These are phyloP conservation scores for Trichopria drosophilae DNA, from an alignment of 2,888 invertebrate genomes.

Conservation along the genomic window DNA sequence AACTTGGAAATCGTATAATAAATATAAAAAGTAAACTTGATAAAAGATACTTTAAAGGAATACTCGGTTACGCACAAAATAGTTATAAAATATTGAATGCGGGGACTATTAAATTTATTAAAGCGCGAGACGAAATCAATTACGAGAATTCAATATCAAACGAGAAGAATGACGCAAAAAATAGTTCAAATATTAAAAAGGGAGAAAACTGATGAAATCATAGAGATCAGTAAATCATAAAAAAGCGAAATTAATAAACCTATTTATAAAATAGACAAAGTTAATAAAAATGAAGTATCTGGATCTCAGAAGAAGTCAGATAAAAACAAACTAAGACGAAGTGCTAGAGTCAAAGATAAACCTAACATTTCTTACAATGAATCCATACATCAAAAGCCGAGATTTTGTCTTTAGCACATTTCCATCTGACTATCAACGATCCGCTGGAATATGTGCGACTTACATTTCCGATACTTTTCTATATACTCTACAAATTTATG, in stretches of 20 bases:
- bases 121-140: constrained; percentile 5
- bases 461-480: too few relatives aligned
- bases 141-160: constrained; percentile 1
- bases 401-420: too few relatives aligned
- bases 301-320: not conserved
- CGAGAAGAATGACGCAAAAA: not conserved
- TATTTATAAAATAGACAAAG: not conserved
- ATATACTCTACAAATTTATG: too few relatives aligned
- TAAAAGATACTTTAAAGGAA: constrained; percentile 8
- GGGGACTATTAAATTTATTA: not conserved
- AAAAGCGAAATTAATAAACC: constrained; percentile 3
- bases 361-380: constrained; percentile 2
- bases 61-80: constrained; percentile 2
- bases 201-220: constrained; percentile 1
- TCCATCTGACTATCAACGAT: too few relatives aligned
- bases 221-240: constrained; percentile 1
- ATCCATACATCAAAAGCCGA: too few relatives aligned
- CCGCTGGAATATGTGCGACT: too few relatives aligned
- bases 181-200: not conserved
- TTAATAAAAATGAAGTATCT: not conserved
- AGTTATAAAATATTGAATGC: constrained; percentile 13
- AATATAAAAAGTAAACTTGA: constrained; percentile 19
- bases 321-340: not conserved
- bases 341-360: constrained; percentile 1
- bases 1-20: too few relatives aligned